phyloP scores from a whole-genome alignment of 2,888 invertebrate species.

The Nematopogon swammerdamellus region DNA sequence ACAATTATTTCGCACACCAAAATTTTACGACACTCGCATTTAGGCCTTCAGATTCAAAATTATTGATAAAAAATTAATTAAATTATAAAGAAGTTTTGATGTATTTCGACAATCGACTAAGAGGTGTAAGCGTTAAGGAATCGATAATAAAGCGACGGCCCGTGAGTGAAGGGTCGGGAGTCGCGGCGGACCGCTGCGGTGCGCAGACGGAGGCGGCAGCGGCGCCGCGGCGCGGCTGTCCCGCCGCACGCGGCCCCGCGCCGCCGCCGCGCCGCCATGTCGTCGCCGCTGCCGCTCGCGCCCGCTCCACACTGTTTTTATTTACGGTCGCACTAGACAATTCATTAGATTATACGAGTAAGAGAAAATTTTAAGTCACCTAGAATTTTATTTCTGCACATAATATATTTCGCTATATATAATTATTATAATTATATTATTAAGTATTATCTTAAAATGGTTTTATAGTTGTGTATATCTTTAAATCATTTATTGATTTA shows the following conservation, averaged over 20 bases:
- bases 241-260: neutral
- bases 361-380: constrained; percentile 56
- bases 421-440: constrained; percentile 55
- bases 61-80: constrained; percentile 52
- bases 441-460: constrained; percentile 55
- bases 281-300: neutral
- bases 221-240: neutral
- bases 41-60: constrained; percentile 66
- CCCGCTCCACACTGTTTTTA: neutral
- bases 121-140: neutral
- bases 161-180: no score
- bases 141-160: neutral
- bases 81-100: constrained; percentile 42
- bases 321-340: constrained; percentile 31
- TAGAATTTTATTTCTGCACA: constrained; percentile 59
- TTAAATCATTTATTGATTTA: constrained; percentile 57
- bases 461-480: constrained; percentile 57
- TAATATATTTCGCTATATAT: constrained; percentile 58
- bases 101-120: constrained; percentile 23
- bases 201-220: neutral
- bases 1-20: constrained; percentile 56
- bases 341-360: constrained; percentile 52
- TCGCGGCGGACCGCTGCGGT: neutral
- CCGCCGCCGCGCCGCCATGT: neutral
- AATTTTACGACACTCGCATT: constrained; percentile 65